Base-by-base conservation (phyloP, 1,140 invertebrate species). In the Whitmania pigra region DNA sequence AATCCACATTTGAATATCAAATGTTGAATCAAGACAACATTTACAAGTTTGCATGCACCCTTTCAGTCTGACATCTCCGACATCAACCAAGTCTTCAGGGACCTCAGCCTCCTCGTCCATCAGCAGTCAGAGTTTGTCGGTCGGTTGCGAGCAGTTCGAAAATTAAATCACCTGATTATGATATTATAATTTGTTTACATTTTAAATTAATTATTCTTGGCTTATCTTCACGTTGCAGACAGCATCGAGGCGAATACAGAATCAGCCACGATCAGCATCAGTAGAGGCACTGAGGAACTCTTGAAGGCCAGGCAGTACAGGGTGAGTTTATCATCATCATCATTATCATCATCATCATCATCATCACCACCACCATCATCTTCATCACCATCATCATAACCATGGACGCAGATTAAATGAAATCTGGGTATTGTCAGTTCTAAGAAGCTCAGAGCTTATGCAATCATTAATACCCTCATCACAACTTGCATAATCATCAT, bases 21-120 rank as follows among this genome's bases (percentile, higher is more conserved):
- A n/a, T n/a, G n/a, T n/a, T n/a, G n/a, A n/a, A n/a, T n/a, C n/a
- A n/a, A n/a, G n/a, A n/a, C n/a, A n/a, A n/a, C n/a, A n/a, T n/a
- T n/a, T n/a, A n/a, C n/a, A n/a, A n/a, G n/a, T n/a, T n/a, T n/a
- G n/a, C n/a, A n/a, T n/a, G n/a, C n/a, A n/a, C n/a, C n/a, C n/a
- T n/a, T 63, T 13, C 4, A 63, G 57, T 25, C 57, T 7, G 57
- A 63, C 29, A 63, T 63, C 11, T 63, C 57, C 11, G 57, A 63
- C 57, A 63, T 63, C 22, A 63, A 63, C 57, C 57, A 63, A 31
- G 57, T 63, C 29, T 63, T 63, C 29, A 63, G 29, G 29, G 57
- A 63, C 29, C 57, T 63, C 2, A 63, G 57, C 29, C 57, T 63
- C 57, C 57, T 63, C 2, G 57, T 63, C 22, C 57, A 63, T n/a